Conservation (phyloP, 2,888 invertebrate genomes). For the Eristalis arbustorum region DNA sequence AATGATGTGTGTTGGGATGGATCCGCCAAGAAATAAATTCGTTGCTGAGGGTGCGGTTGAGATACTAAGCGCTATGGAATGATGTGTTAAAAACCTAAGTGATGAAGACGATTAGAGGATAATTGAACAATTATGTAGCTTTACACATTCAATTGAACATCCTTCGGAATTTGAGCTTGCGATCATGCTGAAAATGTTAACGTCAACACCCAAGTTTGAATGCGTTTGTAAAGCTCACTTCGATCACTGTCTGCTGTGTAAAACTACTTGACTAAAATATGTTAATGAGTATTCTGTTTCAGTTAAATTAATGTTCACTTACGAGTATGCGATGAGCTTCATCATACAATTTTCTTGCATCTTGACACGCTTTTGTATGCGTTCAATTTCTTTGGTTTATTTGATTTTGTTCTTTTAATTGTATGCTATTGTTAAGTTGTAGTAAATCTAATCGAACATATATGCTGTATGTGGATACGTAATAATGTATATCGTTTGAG, state of each 20-base stretch:
- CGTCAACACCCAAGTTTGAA: not conserved
- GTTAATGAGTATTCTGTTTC: conserved; percentile 52
- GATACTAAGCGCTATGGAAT: too few species aligned
- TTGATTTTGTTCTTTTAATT: not conserved
- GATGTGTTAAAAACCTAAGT: too few species aligned
- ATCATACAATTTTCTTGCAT: not conserved
- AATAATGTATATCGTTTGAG: conserved; percentile 35
- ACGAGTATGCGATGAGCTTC: conserved; percentile 52
- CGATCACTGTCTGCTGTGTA: not conserved
- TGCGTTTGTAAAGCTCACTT: not conserved
- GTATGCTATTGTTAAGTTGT: conserved; percentile 47
- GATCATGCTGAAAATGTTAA: too few species aligned
- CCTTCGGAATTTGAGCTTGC: too few species aligned
- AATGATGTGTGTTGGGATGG: too few species aligned
- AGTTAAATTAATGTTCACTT: conserved; percentile 49
- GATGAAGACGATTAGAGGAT: too few species aligned
- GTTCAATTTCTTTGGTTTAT: conserved; percentile 46
- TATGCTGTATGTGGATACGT: conserved; percentile 25
- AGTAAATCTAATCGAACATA: conserved; percentile 54
- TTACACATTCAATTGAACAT: too few species aligned
- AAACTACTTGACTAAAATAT: conserved; percentile 37
- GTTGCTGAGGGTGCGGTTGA: too few species aligned
- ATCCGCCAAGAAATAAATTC: too few species aligned
- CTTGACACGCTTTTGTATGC: conserved; percentile 19
- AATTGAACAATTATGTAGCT: too few species aligned